phyloP scores from a whole-genome alignment of 2,888 invertebrate species.

The Ormia ochracea region DNA sequence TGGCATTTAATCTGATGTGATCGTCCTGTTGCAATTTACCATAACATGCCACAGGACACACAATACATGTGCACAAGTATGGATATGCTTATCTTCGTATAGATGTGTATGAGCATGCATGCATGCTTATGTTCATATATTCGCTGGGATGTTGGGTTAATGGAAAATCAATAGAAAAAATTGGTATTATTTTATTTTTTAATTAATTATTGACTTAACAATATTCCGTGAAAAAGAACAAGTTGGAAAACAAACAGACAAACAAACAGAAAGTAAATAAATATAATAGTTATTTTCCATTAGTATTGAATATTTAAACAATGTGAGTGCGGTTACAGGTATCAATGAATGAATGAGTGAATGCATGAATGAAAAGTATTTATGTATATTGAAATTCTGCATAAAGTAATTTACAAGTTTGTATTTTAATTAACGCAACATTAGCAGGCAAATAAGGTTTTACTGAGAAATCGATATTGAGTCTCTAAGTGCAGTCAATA shows the following conservation, averaged over 20 bases:
- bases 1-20: too few relatives aligned
- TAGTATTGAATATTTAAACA: constrained; percentile 16
- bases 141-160: background rate
- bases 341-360: constrained; percentile 15
- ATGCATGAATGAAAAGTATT: background rate
- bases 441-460: constrained; percentile 41
- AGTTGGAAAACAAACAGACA: too few relatives aligned
- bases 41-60: too few relatives aligned
- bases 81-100: too few relatives aligned
- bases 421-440: constrained; percentile 5
- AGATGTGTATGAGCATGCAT: background rate
- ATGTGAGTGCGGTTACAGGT: constrained; percentile 8
- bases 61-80: too few relatives aligned
- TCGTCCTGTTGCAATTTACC: too few relatives aligned
- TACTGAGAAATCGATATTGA: background rate
- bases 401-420: constrained; percentile 26
- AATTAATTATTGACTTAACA: constrained; percentile 42
- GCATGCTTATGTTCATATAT: background rate
- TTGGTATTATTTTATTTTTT: background rate
- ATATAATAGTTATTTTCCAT: constrained; percentile 28
- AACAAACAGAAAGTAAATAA: too few relatives aligned
- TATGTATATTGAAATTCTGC: constrained; percentile 19
- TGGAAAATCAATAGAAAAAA: constrained; percentile 10
- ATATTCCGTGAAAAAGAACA: constrained; percentile 26
- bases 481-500: background rate